These are phyloP conservation scores for Mamestra brassicae DNA, from an alignment of 2,888 invertebrate species.

Conservation along the genomic window DNA sequence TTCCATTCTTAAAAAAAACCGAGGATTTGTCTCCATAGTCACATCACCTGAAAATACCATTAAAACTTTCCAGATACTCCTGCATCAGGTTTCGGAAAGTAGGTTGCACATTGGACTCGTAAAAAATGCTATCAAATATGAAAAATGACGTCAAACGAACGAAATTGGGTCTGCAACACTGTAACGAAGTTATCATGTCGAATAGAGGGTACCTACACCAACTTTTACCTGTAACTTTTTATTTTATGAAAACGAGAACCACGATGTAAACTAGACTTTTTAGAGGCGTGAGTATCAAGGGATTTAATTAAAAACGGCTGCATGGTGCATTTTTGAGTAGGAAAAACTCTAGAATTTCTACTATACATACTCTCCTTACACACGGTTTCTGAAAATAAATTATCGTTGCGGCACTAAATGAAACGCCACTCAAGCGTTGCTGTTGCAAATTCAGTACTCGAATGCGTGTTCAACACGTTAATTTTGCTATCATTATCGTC, in stretches of 20 bases:
- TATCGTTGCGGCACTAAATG: not conserved
- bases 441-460: not conserved
- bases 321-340: not conserved
- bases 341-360: not conserved
- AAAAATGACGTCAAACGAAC: constrained; percentile 60
- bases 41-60: constrained; percentile 16
- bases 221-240: constrained; percentile 31
- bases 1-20: too few relatives aligned
- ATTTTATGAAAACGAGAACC: constrained; percentile 24
- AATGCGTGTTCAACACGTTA: not conserved
- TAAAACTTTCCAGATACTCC: not conserved
- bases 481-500: not conserved
- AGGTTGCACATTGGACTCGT: constrained; percentile 40
- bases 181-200: constrained; percentile 54
- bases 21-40: not conserved
- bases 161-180: constrained; percentile 52
- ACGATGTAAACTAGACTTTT: constrained; percentile 1
- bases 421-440: not conserved
- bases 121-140: constrained; percentile 64
- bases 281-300: not conserved
- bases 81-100: constrained; percentile 38
- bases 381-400: not conserved
- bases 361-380: too few relatives aligned
- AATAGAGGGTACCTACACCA: constrained; percentile 16
- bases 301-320: constrained; percentile 4